Evolutionary conservation across 2,888 invertebrate species (phyloP).

Genomic region (Eupithecia abbreviata): DNA sequence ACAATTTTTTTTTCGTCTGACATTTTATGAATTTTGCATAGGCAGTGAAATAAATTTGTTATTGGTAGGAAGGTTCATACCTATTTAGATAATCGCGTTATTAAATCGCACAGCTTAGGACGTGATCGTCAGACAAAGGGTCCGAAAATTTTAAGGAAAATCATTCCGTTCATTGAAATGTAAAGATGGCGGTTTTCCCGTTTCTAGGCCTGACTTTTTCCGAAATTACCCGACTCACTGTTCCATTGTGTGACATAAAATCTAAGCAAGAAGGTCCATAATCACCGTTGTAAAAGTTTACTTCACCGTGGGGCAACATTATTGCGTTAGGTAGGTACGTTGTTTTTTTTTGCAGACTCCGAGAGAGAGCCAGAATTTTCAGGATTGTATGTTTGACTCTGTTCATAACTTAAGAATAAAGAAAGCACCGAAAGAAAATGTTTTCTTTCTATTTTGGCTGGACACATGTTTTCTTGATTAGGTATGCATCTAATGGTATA

Average conservation of each 20-base stretch:
- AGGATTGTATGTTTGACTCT: background rate
- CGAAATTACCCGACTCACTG: background rate
- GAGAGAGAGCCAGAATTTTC: background rate
- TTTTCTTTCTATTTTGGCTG: no score
- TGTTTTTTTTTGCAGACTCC: background rate
- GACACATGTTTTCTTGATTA: no score
- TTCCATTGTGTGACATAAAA: constrained; percentile 10
- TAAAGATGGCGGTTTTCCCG: background rate
- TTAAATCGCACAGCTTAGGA: background rate
- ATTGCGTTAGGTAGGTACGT: background rate
- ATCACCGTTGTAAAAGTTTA: constrained; percentile 1
- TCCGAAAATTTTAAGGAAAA: background rate
- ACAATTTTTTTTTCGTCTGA: no score
- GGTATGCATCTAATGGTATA: no score
- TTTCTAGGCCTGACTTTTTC: constrained; percentile 3
- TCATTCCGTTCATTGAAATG: constrained; percentile 10
- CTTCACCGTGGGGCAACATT: background rate
- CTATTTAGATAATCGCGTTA: background rate
- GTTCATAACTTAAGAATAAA: background rate
- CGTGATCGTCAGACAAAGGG: background rate
- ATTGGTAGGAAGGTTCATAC: background rate
- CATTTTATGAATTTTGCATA: background rate
- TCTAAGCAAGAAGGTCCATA: background rate
- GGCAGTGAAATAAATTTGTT: background rate
- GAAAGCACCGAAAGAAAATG: background rate